A percentile compares a stretch with the other conserved stretches of the same genome.
These are phyloP conservation scores for Polypedilum vanderplanki DNA, from an alignment of 1,140 invertebrate species.

Conservation along the genomic window DNA sequence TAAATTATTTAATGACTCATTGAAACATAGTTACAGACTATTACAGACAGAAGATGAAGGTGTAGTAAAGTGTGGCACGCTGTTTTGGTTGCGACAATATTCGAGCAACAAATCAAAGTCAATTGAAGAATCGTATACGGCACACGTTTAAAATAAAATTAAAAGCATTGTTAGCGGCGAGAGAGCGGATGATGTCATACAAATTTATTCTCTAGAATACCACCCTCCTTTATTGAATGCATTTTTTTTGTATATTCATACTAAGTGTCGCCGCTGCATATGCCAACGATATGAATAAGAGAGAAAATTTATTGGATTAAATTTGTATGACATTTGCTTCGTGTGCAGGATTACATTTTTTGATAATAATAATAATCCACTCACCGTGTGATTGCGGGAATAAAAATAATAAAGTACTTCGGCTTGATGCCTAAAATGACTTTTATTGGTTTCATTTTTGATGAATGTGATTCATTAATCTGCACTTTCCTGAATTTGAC, in stretches of 20 bases:
- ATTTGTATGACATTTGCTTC: neutral
- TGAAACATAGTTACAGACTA: too few relatives aligned
- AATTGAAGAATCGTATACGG: neutral
- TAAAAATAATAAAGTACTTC: too few relatives aligned
- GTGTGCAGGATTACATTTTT: conserved; percentile 3
- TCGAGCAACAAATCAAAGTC: neutral
- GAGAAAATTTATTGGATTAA: conserved; percentile 14
- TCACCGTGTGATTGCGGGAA: neutral
- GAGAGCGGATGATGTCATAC: conserved; percentile 2
- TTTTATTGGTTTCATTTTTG: neutral
- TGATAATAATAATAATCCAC: neutral
- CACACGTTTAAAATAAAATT: neutral
- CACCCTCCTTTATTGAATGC: neutral
- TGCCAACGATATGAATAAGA: neutral
- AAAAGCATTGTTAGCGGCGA: neutral
- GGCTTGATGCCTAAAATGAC: neutral
- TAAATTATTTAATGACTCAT: conserved; percentile 19
- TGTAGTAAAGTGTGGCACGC: neutral
- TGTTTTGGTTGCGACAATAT: neutral
- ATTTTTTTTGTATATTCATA: neutral
- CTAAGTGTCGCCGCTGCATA: neutral
- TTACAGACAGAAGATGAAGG: too few relatives aligned
- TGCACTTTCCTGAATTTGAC: neutral
- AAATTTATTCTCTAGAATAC: conserved; percentile 2
- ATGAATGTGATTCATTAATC: neutral